These are phyloP conservation scores for Exephanes ischioxanthus DNA, from an alignment of 2,888 invertebrate genomes.

Conservation along the genomic window DNA sequence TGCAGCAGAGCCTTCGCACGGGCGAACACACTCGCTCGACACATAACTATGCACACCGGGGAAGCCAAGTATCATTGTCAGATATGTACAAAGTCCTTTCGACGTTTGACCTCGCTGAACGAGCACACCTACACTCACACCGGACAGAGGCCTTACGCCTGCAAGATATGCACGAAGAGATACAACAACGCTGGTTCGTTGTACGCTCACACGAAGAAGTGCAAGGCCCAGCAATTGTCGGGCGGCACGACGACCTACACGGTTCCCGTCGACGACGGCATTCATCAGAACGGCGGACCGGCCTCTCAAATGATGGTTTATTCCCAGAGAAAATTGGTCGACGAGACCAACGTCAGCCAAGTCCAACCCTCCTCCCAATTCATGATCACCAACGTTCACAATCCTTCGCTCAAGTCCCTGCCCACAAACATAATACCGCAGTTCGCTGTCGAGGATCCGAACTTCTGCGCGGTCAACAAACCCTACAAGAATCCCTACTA, in stretches of 20 bases:
- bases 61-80: slow-evolving; percentile 83
- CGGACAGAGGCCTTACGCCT: slow-evolving; percentile 82
- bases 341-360: slow-evolving; percentile 72
- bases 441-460: slow-evolving; percentile 77
- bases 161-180: slow-evolving; percentile 81
- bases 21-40: slow-evolving; percentile 82
- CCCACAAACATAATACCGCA: slow-evolving; percentile 76
- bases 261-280: slow-evolving; percentile 66
- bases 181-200: slow-evolving; percentile 73
- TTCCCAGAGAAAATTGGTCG: slow-evolving; percentile 77
- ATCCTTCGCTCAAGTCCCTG: slow-evolving; percentile 73
- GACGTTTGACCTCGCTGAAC: slow-evolving; percentile 81
- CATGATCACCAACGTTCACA: slow-evolving; percentile 78
- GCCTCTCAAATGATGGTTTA: slow-evolving; percentile 76
- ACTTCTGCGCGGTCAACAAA: slow-evolving; percentile 78
- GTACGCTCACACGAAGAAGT: slow-evolving; percentile 83
- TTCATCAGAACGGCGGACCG: slow-evolving; percentile 57
- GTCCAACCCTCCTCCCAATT: slow-evolving; percentile 75
- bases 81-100: slow-evolving; percentile 81
- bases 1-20: slow-evolving; percentile 82
- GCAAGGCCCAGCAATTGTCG: slow-evolving; percentile 78
- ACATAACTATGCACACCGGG: slow-evolving; percentile 83
- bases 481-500: slow-evolving; percentile 80
- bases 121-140: slow-evolving; percentile 83
- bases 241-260: slow-evolving; percentile 63